These are phyloP conservation scores for Anneissia japonica DNA, from an alignment of 35 echinoderm and acorn worm genomes.

Conservation along the genomic window DNA sequence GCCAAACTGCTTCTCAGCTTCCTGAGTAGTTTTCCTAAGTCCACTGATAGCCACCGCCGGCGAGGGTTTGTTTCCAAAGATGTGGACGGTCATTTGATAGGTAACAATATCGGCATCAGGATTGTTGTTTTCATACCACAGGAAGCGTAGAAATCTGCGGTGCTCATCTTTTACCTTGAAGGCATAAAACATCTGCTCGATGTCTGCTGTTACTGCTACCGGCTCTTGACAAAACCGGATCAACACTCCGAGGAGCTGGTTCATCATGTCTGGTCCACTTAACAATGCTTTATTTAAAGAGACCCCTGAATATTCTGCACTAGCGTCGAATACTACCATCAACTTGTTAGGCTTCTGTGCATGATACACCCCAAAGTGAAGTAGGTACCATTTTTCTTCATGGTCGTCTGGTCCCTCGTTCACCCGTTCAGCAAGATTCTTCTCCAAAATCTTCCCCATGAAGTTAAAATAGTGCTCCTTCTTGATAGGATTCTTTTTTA, in stretches of 20 bases:
- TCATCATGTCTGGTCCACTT: conserved; percentile 57
- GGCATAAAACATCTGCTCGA: conserved; percentile 53
- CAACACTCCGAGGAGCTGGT: conserved; percentile 43
- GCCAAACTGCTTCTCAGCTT: conserved; percentile 20
- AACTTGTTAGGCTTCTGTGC: conserved; percentile 50
- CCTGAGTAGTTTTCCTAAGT: conserved; percentile 25
- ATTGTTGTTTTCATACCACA: conserved; percentile 46
- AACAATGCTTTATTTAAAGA: conserved; percentile 51
- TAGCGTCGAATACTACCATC: conserved; percentile 50
- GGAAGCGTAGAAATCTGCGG: conserved; percentile 22
- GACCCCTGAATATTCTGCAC: conserved; percentile 26
- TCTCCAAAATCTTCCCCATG: conserved; percentile 30
- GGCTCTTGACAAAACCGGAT: conserved; percentile 52
- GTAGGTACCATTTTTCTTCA: conserved; percentile 44
- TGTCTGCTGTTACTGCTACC: conserved; percentile 33
- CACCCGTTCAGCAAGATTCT: conserved; percentile 1
- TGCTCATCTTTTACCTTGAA: conserved; percentile 50
- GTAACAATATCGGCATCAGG: conserved; percentile 3
- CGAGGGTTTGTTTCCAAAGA: conserved; percentile 42
- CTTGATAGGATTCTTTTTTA: background rate
- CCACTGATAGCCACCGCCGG: conserved; percentile 44
- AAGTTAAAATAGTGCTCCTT: conserved; percentile 35
- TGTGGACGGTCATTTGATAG: conserved; percentile 29
- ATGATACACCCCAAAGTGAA: conserved; percentile 58
- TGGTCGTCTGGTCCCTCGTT: background rate